phyloP scores from a whole-genome alignment of 2,797 vertebrate genomes.

The Clarias platycephalus region DNA sequence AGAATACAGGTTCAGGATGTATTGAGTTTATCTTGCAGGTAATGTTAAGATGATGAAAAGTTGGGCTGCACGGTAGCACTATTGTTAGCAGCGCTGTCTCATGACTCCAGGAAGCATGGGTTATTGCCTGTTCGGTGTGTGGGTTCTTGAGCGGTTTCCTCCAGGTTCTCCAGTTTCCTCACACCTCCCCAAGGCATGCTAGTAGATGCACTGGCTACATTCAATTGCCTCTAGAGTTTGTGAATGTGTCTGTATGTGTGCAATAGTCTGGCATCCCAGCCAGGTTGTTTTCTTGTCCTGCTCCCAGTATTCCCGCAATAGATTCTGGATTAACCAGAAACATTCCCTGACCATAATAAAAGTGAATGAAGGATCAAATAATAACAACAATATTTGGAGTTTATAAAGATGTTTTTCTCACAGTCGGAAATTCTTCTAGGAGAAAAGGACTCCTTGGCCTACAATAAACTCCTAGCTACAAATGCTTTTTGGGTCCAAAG shows the following conservation, averaged over 20 bases:
- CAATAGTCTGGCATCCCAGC: neutral
- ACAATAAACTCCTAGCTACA: neutral
- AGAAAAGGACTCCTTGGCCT: no score
- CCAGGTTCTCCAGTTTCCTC: neutral
- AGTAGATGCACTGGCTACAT: neutral
- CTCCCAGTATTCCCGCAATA: neutral
- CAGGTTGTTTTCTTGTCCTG: neutral
- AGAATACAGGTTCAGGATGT: neutral
- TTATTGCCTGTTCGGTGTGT: neutral
- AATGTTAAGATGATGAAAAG: neutral
- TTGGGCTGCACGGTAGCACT: neutral
- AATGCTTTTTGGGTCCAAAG: neutral
- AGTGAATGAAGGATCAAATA: neutral
- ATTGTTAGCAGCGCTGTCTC: neutral
- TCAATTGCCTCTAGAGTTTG: neutral
- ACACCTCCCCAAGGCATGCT: neutral
- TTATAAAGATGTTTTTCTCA: constrained; percentile 8
- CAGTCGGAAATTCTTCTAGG: neutral
- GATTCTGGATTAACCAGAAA: neutral
- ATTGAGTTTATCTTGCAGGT: neutral
- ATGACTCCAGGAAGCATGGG: neutral
- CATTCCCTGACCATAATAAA: neutral
- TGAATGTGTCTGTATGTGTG: neutral
- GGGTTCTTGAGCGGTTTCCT: neutral
- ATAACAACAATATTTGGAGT: neutral